Conservation (phyloP, 2,888 invertebrate genomes). For the Nasonia oneida region DNA sequence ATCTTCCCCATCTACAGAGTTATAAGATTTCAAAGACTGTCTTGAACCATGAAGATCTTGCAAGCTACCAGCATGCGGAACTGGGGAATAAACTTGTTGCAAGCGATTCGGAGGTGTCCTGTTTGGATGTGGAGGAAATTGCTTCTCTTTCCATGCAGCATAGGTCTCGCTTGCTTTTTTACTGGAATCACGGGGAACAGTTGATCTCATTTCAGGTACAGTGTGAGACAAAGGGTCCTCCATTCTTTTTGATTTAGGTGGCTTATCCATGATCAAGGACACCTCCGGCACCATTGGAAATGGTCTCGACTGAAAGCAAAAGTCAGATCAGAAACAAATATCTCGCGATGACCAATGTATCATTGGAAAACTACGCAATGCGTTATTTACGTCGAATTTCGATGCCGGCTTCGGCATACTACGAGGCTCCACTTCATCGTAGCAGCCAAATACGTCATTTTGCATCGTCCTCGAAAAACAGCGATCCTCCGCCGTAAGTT, state of each 20-base stretch:
- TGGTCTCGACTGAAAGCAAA: conserved; percentile 56
- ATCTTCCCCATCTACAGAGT: conserved; percentile 34
- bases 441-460: conserved; percentile 34
- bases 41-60: conserved; percentile 24
- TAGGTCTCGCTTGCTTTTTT: conserved; percentile 67
- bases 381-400: conserved; percentile 67
- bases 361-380: conserved; percentile 11
- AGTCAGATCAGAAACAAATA: neutral
- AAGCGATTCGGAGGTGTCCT: conserved; percentile 19
- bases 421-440: conserved; percentile 73
- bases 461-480: conserved; percentile 48
- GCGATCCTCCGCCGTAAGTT: neutral
- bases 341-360: neutral
- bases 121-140: conserved; percentile 61
- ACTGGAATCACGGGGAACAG: conserved; percentile 48
- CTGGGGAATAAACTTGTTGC: conserved; percentile 43
- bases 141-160: conserved; percentile 72
- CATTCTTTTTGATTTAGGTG: conserved; percentile 42
- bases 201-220: conserved; percentile 28
- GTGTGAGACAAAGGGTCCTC: conserved; percentile 49
- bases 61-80: conserved; percentile 35
- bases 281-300: conserved; percentile 73
- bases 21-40: conserved; percentile 23
- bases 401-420: conserved; percentile 69
- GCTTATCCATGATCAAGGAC: conserved; percentile 73